A percentile compares a stretch with the other conserved stretches of the same genome.
Evolutionary conservation across 2,888 invertebrate species (phyloP).

Genomic region (Fissipunctia ypsillon): DNA sequence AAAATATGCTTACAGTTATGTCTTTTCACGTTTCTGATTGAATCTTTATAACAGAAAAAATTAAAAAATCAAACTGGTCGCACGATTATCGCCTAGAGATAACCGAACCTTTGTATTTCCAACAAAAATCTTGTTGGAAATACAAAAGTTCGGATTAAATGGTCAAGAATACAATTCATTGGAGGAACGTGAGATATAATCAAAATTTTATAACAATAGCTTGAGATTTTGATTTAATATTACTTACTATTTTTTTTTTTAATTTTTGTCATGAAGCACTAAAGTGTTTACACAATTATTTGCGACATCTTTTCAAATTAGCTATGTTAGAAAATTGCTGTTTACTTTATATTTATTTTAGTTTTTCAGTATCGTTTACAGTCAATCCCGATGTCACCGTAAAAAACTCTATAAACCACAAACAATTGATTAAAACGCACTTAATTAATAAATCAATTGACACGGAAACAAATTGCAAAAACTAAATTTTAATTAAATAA

Average conservation of each 20-base stretch:
- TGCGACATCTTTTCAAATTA: not conserved
- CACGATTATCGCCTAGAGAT: constrained; percentile 52
- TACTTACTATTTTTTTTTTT: not conserved
- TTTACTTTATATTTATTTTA: not conserved
- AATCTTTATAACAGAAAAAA: constrained; percentile 49
- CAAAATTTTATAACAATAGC: constrained; percentile 31
- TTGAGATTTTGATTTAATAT: constrained; percentile 7
- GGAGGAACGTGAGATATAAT: constrained; percentile 34
- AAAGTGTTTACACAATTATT: constrained; percentile 2
- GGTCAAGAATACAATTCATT: constrained; percentile 42
- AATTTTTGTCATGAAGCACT: not conserved
- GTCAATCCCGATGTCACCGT: constrained; percentile 8
- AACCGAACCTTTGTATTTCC: too few relatives aligned
- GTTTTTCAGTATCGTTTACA: not conserved
- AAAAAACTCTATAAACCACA: constrained; percentile 21
- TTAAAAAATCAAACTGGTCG: constrained; percentile 36
- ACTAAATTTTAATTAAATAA: constrained; percentile 61
- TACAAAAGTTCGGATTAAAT: constrained; percentile 53
- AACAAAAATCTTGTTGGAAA: too few relatives aligned
- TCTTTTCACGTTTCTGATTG: constrained; percentile 62
- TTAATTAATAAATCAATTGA: constrained; percentile 55
- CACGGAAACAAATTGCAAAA: constrained; percentile 52
- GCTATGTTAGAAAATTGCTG: too few relatives aligned
- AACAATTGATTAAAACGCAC: constrained; percentile 46
- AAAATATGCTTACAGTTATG: constrained; percentile 56